A percentile compares a stretch with the other conserved stretches of the same genome.
Evolutionary conservation across 2,797 vertebrate genomes (phyloP).

Genomic region (Glossophaga mutica): DNA sequence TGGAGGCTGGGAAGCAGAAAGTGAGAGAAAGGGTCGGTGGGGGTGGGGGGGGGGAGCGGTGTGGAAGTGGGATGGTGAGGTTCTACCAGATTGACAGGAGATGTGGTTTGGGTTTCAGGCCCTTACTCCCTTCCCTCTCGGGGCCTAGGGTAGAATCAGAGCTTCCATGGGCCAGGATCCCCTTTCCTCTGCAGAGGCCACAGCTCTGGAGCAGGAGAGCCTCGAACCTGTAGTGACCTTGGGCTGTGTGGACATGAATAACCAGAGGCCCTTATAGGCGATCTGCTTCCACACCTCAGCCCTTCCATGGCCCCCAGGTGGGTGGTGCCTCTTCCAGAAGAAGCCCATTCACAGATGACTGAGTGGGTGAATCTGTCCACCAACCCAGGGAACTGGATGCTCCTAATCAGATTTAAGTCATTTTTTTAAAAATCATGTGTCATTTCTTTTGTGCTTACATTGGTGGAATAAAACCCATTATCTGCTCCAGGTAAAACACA

Average conservation of each 20-base stretch:
- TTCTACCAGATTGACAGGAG: neutral
- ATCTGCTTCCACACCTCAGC: accelerated
- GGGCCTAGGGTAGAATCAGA: neutral
- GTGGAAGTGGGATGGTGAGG: neutral
- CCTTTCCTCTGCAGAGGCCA: neutral
- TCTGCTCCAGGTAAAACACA: neutral
- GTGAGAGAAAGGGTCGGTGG: neutral
- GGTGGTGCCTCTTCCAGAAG: accelerated
- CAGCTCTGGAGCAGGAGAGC: neutral
- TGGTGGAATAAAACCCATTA: neutral
- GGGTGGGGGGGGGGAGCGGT: too few relatives aligned
- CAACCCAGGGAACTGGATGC: neutral
- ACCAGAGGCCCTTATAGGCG: neutral
- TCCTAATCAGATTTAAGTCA: neutral
- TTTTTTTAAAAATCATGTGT: neutral
- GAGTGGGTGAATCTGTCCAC: neutral
- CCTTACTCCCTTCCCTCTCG: accelerated
- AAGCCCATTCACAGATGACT: neutral
- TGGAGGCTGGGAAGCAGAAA: neutral
- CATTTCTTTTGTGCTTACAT: neutral
- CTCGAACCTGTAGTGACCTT: neutral
- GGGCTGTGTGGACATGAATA: neutral
- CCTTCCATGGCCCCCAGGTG: too few relatives aligned
- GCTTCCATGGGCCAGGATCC: neutral
- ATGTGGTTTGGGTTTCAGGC: neutral